Conservation (phyloP, 1,140 invertebrate species). For the Brachionus asplanchnoidis region DNA sequence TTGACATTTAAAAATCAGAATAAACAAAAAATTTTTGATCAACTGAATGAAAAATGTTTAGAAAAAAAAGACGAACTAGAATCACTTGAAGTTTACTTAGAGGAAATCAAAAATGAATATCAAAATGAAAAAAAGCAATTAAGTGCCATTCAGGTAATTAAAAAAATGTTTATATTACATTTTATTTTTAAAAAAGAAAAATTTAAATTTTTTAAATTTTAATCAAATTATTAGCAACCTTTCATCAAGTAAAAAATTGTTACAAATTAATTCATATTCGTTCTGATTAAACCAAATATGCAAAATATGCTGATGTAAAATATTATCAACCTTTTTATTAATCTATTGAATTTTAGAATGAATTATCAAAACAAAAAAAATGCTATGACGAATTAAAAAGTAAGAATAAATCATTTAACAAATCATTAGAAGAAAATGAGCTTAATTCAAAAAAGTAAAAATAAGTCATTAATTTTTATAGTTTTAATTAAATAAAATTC, state of each 20-base stretch:
- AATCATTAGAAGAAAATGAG: not conserved
- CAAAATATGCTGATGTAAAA: no score
- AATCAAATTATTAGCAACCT: no score
- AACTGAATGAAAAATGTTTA: slow-evolving; percentile 10
- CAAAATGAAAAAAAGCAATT: slow-evolving; percentile 16
- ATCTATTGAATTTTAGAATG: not conserved
- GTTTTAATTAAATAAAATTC: not conserved
- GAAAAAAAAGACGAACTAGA: slow-evolving; percentile 28
- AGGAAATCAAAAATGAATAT: not conserved
- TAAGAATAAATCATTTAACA: not conserved
- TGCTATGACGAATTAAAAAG: not conserved
- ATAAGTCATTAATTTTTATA: not conserved
- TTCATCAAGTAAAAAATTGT: no score
- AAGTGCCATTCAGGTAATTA: not conserved
- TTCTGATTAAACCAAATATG: no score
- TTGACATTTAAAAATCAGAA: slow-evolving; percentile 5
- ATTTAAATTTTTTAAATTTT: not conserved
- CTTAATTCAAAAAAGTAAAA: not conserved
- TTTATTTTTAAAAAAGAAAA: not conserved
- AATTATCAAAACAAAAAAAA: slow-evolving; percentile 2
- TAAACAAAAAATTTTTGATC: not conserved
- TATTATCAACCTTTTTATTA: no score
- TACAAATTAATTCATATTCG: no score
- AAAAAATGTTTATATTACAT: not conserved
- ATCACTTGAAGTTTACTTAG: not conserved